Evolutionary conservation across 2,113 vertebrate genomes (phyloP).

Genomic region (Callopanchax toddi): DNA sequence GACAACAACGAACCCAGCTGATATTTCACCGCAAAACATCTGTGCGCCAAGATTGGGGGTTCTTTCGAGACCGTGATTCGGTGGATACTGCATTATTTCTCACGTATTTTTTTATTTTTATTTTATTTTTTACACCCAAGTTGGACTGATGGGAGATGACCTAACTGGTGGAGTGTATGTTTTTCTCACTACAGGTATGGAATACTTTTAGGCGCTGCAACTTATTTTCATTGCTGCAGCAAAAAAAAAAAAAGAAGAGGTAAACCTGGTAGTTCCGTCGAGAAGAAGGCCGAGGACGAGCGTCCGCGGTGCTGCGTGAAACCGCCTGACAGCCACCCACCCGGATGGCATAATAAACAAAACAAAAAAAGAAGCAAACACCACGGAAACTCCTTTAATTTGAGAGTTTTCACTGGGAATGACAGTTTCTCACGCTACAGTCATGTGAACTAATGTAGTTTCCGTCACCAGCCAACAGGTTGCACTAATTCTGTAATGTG

Average conservation of each 20-base stretch:
- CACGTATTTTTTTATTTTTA: neutral
- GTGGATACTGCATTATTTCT: conserved; percentile 43
- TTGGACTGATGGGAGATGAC: conserved; percentile 60
- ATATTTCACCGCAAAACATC: conserved; percentile 19
- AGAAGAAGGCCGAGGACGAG: conserved; percentile 45
- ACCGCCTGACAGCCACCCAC: conserved; percentile 10
- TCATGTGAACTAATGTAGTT: conserved; percentile 60
- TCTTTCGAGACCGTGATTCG: conserved; percentile 3
- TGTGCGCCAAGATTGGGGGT: conserved; percentile 1
- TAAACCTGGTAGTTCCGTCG: conserved; percentile 11
- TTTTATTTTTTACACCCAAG: neutral
- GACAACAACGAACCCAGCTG: conserved; percentile 1
- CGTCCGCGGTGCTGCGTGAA: neutral
- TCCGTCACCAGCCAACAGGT: conserved; percentile 73
- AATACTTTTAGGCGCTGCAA: neutral
- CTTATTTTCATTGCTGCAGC: conserved; percentile 1
- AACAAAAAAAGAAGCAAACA: no score
- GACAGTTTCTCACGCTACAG: conserved; percentile 4
- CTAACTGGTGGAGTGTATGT: conserved; percentile 39
- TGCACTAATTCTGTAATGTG: conserved; percentile 60
- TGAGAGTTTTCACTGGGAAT: neutral
- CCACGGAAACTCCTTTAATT: neutral
- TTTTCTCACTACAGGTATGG: conserved; percentile 58
- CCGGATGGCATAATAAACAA: neutral
- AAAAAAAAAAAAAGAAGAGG: neutral